phyloP scores from a whole-genome alignment of 2,888 invertebrate genomes.

The Lapara coniferarum region DNA sequence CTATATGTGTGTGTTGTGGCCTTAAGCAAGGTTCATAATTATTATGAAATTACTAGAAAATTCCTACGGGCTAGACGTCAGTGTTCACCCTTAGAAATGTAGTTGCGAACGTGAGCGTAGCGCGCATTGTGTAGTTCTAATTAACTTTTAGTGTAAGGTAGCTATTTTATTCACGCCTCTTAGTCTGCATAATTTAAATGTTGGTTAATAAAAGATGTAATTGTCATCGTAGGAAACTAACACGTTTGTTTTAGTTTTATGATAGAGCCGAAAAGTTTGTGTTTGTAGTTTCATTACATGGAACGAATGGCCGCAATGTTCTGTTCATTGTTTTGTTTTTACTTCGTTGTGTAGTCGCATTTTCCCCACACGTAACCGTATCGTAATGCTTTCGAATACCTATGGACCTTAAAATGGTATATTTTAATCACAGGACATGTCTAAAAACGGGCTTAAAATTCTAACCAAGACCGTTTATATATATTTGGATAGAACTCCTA shows the following conservation, averaged over 20 bases:
- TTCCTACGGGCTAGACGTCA: neutral
- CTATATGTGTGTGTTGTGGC: neutral
- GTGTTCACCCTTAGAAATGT: neutral
- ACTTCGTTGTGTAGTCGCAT: too few species aligned
- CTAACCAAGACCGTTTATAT: too few species aligned
- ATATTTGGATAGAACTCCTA: too few species aligned
- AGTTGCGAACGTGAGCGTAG: neutral
- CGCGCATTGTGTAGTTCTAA: conserved; percentile 8
- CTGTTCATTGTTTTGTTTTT: too few species aligned
- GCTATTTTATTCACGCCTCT: conserved; percentile 4
- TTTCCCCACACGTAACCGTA: too few species aligned
- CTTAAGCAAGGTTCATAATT: neutral
- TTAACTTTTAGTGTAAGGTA: conserved; percentile 25
- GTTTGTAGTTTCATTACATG: too few species aligned
- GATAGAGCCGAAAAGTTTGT: conserved; percentile 2
- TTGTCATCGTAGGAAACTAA: neutral
- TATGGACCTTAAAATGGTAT: too few species aligned
- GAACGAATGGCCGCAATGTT: too few species aligned
- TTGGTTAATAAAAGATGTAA: neutral
- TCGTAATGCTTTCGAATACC: too few species aligned
- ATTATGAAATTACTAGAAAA: neutral
- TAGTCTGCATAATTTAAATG: neutral
- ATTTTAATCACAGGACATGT: too few species aligned
- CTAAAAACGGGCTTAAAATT: too few species aligned
- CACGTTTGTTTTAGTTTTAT: neutral